Conservation (phyloP, 2,797 vertebrate genomes). For the Sardinella longiceps region DNA sequence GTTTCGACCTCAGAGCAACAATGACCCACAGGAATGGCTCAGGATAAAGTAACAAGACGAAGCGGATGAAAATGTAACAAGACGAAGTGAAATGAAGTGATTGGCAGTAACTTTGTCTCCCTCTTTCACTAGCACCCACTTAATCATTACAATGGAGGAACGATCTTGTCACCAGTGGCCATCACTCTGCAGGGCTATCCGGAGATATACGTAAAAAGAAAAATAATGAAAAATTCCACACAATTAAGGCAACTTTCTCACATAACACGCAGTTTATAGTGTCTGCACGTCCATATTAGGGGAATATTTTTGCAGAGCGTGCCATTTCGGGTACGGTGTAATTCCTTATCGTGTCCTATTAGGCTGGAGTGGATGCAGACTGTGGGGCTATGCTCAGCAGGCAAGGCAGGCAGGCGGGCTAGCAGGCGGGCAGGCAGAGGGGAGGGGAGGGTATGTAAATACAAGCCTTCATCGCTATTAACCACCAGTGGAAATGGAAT, state of each 20-base stretch:
- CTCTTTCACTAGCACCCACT: slow-evolving; percentile 49
- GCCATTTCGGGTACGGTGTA: slow-evolving; percentile 52
- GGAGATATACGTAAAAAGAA: slow-evolving; percentile 53
- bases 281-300: slow-evolving; percentile 44
- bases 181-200: not conserved
- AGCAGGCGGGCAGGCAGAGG: slow-evolving; percentile 38
- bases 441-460: slow-evolving; percentile 45
- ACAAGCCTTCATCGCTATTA: slow-evolving; percentile 48
- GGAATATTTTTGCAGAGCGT: slow-evolving; percentile 53
- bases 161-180: slow-evolving; percentile 26
- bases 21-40: not conserved
- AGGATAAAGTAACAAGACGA: not conserved
- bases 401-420: too few relatives aligned
- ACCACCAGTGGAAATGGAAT: slow-evolving; percentile 53
- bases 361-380: slow-evolving; percentile 45
- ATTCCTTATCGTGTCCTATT: slow-evolving; percentile 60
- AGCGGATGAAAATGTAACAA: too few relatives aligned
- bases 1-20: slow-evolving; percentile 56
- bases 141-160: slow-evolving; percentile 27
- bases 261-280: slow-evolving; percentile 38
- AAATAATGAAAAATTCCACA: slow-evolving; percentile 52
- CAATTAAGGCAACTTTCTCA: slow-evolving; percentile 54
- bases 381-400: slow-evolving; percentile 39
- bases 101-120: slow-evolving; percentile 52
- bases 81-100: slow-evolving; percentile 36